phyloP scores from a whole-genome alignment of 2,888 invertebrate genomes.

The Idaea biselata region DNA sequence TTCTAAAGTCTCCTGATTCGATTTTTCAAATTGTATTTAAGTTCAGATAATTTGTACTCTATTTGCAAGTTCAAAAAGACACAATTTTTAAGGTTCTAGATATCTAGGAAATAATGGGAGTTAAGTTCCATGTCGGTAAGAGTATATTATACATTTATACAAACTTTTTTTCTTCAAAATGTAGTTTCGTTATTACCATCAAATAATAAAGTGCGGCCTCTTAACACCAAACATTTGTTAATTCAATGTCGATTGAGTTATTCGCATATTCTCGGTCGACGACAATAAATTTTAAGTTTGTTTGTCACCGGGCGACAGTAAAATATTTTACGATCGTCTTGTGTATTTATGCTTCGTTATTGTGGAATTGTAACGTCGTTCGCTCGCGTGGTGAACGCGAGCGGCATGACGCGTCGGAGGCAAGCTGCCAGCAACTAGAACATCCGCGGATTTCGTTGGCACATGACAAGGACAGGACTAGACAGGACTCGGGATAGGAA shows the following conservation, averaged over 20 bases:
- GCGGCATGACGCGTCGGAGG: slow-evolving; percentile 8
- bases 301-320: slow-evolving; percentile 28
- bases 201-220: slow-evolving; percentile 5
- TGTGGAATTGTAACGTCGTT: background rate
- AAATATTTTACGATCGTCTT: slow-evolving; percentile 7
- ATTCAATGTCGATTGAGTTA: slow-evolving; percentile 5
- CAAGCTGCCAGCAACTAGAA: slow-evolving; percentile 5
- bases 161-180: no score
- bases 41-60: no score
- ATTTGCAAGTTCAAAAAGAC: no score
- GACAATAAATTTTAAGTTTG: background rate
- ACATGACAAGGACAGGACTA: slow-evolving; percentile 74
- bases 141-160: no score
- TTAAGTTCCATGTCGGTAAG: no score
- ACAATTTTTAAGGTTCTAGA: no score
- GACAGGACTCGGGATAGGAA: slow-evolving; percentile 71
- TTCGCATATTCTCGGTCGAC: background rate
- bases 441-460: slow-evolving; percentile 68
- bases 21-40: no score
- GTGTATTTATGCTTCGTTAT: background rate
- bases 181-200: slow-evolving; percentile 9
- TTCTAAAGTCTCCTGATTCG: no score
- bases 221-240: background rate
- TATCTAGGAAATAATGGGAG: no score
- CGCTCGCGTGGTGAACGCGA: background rate